A percentile compares a stretch with the other conserved stretches of the same genome.
Evolutionary conservation across 2,113 vertebrate genomes (phyloP).

Genomic region (Leuciscus idus): DNA sequence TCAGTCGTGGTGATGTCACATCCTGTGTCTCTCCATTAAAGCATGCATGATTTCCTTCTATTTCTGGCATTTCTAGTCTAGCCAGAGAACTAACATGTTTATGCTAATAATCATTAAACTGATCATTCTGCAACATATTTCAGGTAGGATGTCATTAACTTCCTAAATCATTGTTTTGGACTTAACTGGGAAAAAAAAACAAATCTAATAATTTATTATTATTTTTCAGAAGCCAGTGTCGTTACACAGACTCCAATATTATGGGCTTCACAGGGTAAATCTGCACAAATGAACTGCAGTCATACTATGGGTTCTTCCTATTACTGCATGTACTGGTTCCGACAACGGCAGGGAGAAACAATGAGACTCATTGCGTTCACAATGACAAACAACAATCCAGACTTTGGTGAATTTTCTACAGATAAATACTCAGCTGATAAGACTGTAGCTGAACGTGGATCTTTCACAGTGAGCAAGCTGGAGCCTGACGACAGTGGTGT

Average conservation of each 20-base stretch:
- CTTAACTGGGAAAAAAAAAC: neutral
- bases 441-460: slow-evolving; percentile 24
- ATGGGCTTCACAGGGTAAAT: slow-evolving; percentile 14
- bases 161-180: neutral
- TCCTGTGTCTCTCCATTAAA: slow-evolving; percentile 8
- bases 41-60: neutral
- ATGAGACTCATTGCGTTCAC: slow-evolving; percentile 50
- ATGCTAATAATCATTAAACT: slow-evolving; percentile 18
- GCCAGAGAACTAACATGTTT: neutral
- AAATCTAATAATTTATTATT: neutral
- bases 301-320: neutral
- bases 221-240: slow-evolving; percentile 42
- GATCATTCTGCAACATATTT: neutral
- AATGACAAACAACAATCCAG: neutral
- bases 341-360: slow-evolving; percentile 49
- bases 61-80: neutral
- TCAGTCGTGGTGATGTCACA: slow-evolving; percentile 2
- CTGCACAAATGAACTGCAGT: slow-evolving; percentile 48
- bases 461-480: slow-evolving; percentile 53
- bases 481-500: slow-evolving; percentile 49
- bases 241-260: slow-evolving; percentile 53
- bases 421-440: slow-evolving; percentile 41
- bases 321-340: slow-evolving; percentile 50
- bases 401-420: slow-evolving; percentile 38
- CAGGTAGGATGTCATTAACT: slow-evolving; percentile 25